Conservation (phyloP, 2,888 invertebrate species). For the Yponomeuta malinellus region DNA sequence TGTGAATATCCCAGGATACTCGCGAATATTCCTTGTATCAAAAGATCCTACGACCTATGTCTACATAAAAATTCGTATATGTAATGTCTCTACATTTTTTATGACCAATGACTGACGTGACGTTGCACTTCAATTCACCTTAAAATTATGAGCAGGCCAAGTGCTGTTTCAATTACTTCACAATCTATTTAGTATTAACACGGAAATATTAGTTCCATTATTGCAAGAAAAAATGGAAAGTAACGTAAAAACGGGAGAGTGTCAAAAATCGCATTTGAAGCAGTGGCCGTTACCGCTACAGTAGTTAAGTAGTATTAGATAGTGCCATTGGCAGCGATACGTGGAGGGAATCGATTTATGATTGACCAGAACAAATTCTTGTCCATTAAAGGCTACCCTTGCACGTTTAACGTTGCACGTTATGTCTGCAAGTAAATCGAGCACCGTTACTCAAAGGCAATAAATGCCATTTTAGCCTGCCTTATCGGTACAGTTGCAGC, state of each 20-base stretch:
- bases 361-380: conserved; percentile 28
- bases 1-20: too few species aligned
- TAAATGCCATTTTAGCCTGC: not conserved
- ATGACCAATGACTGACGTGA: too few species aligned
- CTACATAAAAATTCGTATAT: too few species aligned
- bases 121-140: not conserved
- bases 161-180: conserved; percentile 14
- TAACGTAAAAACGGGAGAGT: conserved; percentile 20
- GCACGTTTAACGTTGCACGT: not conserved
- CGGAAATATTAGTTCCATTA: conserved; percentile 13
- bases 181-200: conserved; percentile 14
- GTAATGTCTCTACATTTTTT: too few species aligned
- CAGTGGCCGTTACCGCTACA: conserved; percentile 55
- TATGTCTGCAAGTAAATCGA: not conserved
- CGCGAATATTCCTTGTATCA: too few species aligned
- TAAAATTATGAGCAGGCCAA: not conserved
- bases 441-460: not conserved
- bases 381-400: not conserved
- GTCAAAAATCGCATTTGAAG: conserved; percentile 36
- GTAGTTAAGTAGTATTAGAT: conserved; percentile 34
- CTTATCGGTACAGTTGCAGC: not conserved
- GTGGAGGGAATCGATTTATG: conserved; percentile 43
- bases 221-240: conserved; percentile 17
- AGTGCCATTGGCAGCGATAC: conserved; percentile 50
- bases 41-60: too few species aligned